Conservation (phyloP, 2,797 vertebrate genomes). For the Hyperoplus immaculatus region DNA sequence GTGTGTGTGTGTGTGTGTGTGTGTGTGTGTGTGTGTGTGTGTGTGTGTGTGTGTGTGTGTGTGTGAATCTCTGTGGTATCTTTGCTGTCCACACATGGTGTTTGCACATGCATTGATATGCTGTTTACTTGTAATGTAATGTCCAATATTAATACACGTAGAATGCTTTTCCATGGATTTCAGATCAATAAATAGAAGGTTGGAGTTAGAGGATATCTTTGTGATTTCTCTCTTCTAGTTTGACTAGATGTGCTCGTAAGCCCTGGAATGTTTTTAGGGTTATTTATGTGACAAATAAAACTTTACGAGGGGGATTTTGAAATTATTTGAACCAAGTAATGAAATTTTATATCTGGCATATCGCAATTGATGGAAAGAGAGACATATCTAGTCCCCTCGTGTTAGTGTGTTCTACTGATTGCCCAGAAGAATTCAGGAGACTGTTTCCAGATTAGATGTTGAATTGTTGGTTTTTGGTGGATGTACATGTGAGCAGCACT, state of each 20-base stretch:
- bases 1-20: too few relatives aligned
- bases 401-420: neutral
- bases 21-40: neutral
- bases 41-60: too few relatives aligned
- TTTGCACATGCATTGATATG: neutral
- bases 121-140: neutral
- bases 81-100: neutral
- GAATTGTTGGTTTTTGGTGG: too few relatives aligned
- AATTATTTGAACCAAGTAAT: conserved; percentile 22
- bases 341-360: conserved; percentile 2
- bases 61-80: neutral
- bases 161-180: neutral
- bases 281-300: conserved; percentile 25
- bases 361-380: conserved; percentile 4
- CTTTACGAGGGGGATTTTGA: conserved; percentile 30
- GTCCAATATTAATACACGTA: neutral
- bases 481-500: neutral
- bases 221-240: neutral
- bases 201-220: neutral
- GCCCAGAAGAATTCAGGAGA: neutral
- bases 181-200: neutral
- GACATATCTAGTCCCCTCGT: conserved; percentile 4
- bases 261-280: neutral
- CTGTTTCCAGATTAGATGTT: too few relatives aligned
- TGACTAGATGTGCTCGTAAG: neutral